Evolutionary conservation across 1,140 invertebrate genomes (phyloP).

Genomic region (Ooceraea biroi): DNA sequence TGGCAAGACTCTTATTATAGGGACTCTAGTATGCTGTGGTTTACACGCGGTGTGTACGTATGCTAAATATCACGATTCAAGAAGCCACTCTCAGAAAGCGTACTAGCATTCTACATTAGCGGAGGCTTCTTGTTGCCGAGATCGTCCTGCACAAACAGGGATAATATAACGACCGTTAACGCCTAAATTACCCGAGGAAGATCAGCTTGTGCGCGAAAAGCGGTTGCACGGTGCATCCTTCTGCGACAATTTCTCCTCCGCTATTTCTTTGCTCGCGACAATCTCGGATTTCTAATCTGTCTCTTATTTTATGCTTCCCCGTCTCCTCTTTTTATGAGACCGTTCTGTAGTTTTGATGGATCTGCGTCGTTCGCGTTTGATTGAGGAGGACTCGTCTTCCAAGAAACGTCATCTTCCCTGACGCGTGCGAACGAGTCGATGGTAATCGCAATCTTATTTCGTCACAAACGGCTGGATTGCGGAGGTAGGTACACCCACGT

Average conservation of each 20-base stretch:
- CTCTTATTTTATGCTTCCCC: too few species aligned
- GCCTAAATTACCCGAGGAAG: too few species aligned
- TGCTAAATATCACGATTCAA: slow-evolving; percentile 10
- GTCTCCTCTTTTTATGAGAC: neutral
- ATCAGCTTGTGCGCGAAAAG: neutral
- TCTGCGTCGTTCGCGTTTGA: neutral
- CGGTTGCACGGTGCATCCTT: too few species aligned
- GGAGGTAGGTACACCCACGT: neutral
- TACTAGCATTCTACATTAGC: neutral
- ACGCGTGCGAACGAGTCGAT: slow-evolving; percentile 1
- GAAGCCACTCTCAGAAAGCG: neutral
- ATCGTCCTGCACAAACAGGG: neutral
- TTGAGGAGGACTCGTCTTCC: neutral
- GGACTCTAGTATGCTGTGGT: too few species aligned
- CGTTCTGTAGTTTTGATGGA: neutral
- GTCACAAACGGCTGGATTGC: neutral
- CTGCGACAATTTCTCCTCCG: neutral
- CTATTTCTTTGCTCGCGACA: neutral
- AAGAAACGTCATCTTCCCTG: slow-evolving; percentile 32
- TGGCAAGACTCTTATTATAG: too few species aligned
- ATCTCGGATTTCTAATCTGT: neutral
- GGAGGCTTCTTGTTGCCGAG: too few species aligned
- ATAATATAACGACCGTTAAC: slow-evolving; percentile 3
- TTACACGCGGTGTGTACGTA: too few species aligned
- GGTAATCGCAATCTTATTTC: neutral